These are phyloP conservation scores for Chironomus tepperi DNA, from an alignment of 1,140 invertebrate species.

Conservation along the genomic window DNA sequence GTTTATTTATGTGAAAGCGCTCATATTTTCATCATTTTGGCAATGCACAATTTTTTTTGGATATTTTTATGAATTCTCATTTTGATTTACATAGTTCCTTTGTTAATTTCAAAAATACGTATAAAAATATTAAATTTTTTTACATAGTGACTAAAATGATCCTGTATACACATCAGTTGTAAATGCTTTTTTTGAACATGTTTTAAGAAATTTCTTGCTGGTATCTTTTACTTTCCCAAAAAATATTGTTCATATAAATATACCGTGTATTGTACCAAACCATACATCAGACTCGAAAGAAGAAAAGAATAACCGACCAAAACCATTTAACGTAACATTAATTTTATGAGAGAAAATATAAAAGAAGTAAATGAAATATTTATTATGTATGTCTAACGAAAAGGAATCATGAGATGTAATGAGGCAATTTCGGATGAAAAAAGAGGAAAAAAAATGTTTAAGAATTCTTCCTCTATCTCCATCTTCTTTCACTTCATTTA, in stretches of 20 bases:
- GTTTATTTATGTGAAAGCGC: not conserved
- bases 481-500: not conserved
- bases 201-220: too few relatives aligned
- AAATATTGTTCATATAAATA: not conserved
- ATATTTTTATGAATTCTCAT: too few relatives aligned
- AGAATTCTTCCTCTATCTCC: not conserved
- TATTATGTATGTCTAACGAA: conserved; percentile 5
- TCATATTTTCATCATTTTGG: too few relatives aligned
- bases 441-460: not conserved
- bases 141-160: too few relatives aligned
- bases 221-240: not conserved
- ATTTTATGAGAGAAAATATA: not conserved
- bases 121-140: too few relatives aligned
- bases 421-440: not conserved
- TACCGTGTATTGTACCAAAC: not conserved
- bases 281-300: too few relatives aligned
- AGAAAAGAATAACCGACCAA: conserved; percentile 5
- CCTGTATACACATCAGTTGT: too few relatives aligned
- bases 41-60: too few relatives aligned
- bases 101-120: too few relatives aligned
- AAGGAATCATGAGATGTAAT: conserved; percentile 8
- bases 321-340: conserved; percentile 5
- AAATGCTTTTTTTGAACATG: not conserved
- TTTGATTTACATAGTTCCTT: too few relatives aligned
- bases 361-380: conserved; percentile 3